These are phyloP conservation scores for Myiagra hebetior DNA, from an alignment of 2,113 vertebrate species.

Conservation along the genomic window DNA sequence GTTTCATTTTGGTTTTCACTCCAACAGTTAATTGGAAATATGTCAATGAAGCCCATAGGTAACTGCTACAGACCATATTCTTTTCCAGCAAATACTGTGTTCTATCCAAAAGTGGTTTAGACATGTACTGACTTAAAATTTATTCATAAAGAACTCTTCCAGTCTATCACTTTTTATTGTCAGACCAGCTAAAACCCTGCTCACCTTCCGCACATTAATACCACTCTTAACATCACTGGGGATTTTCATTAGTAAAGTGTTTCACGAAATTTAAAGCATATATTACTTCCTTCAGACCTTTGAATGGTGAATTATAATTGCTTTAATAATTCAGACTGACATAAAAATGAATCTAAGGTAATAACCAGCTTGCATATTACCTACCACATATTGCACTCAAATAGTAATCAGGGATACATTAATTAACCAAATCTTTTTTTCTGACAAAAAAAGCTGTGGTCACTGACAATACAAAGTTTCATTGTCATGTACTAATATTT, in stretches of 20 bases:
- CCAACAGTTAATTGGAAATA: neutral
- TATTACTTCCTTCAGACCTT: slow-evolving; percentile 12
- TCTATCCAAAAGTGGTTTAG: neutral
- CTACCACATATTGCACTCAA: slow-evolving; percentile 31
- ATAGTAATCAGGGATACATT: slow-evolving; percentile 16
- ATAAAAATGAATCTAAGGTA: slow-evolving; percentile 35
- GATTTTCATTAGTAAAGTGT: slow-evolving; percentile 15
- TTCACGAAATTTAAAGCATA: slow-evolving; percentile 26
- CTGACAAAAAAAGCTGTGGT: neutral
- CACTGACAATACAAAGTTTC: neutral
- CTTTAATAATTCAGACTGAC: slow-evolving; percentile 47
- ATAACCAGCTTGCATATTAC: slow-evolving; percentile 25
- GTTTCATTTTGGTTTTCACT: neutral
- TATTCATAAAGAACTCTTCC: neutral
- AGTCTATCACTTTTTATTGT: neutral
- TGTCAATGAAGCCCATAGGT: neutral
- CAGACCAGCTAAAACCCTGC: neutral
- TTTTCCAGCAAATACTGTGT: neutral
- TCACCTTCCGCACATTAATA: neutral
- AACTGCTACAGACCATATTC: neutral
- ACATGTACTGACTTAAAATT: neutral
- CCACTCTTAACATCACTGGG: neutral
- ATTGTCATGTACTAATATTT: neutral
- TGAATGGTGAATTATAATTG: slow-evolving; percentile 40
- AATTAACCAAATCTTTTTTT: slow-evolving; percentile 9